phyloP scores from a whole-genome alignment of 2,113 vertebrate species.

The Terrapene triunguis region DNA sequence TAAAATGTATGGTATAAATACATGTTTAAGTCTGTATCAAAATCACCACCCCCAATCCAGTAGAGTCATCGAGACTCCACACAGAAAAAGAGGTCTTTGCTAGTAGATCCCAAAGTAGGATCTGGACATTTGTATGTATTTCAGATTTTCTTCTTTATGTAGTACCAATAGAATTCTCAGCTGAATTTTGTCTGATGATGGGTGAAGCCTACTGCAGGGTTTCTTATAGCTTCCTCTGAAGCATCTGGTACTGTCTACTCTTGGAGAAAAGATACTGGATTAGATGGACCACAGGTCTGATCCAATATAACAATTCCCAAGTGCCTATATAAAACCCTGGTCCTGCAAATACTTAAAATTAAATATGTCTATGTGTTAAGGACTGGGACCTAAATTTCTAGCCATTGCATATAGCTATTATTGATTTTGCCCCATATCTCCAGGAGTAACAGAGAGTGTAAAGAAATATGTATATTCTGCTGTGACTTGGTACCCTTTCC shows the following conservation, averaged over 20 bases:
- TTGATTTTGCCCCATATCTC: neutral
- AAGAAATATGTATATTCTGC: neutral
- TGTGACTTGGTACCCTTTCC: neutral
- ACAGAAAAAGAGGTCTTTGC: neutral
- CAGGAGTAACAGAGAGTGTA: neutral
- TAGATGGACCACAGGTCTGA: neutral
- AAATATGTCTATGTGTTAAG: neutral
- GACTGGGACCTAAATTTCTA: neutral
- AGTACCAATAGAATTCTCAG: neutral
- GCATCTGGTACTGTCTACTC: neutral
- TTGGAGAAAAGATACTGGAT: neutral
- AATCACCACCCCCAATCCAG: neutral
- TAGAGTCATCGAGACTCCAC: neutral
- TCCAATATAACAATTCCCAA: neutral
- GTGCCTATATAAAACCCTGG: neutral
- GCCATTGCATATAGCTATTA: neutral
- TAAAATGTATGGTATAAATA: neutral
- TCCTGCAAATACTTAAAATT: neutral
- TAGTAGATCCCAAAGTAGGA: neutral
- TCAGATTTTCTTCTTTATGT: neutral
- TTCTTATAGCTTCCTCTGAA: neutral
- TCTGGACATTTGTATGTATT: accelerated
- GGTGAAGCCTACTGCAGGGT: neutral
- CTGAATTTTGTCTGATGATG: neutral
- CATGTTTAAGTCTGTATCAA: neutral